Evolutionary conservation across 2,113 vertebrate species (phyloP).

Genomic region (Maylandia zebra): DNA sequence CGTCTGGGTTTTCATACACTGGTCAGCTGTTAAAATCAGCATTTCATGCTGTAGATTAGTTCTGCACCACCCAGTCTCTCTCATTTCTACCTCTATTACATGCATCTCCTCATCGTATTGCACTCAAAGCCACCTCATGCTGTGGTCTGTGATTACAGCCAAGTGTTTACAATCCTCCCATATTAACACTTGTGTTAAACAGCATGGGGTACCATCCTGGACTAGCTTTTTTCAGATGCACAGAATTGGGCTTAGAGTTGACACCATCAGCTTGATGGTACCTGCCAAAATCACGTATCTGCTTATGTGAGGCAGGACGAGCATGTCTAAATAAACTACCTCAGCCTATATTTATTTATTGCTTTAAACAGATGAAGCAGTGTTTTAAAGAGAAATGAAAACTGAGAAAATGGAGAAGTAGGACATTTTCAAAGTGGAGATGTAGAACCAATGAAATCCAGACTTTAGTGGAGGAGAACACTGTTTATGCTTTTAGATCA

Average conservation of each 20-base stretch:
- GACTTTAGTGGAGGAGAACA: neutral
- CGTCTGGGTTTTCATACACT: neutral
- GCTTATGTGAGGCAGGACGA: neutral
- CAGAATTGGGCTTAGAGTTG: neutral
- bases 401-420: neutral
- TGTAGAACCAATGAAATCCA: neutral
- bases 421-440: neutral
- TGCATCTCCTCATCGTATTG: conserved; percentile 25
- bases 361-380: neutral
- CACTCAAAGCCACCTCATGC: conserved; percentile 16
- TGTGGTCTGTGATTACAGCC: conserved; percentile 46
- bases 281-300: neutral
- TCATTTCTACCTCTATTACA: conserved; percentile 29
- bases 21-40: conserved; percentile 12
- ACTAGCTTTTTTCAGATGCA: neutral
- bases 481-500: neutral
- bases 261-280: neutral
- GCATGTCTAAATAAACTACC: neutral
- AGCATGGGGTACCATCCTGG: conserved; percentile 52
- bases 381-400: neutral
- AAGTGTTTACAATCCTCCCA: conserved; percentile 65
- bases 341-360: neutral
- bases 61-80: neutral
- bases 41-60: conserved; percentile 4
- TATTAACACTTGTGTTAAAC: conserved; percentile 70